These are phyloP conservation scores for Lagodon rhomboides DNA, from an alignment of 2,797 vertebrate genomes.

Conservation along the genomic window DNA sequence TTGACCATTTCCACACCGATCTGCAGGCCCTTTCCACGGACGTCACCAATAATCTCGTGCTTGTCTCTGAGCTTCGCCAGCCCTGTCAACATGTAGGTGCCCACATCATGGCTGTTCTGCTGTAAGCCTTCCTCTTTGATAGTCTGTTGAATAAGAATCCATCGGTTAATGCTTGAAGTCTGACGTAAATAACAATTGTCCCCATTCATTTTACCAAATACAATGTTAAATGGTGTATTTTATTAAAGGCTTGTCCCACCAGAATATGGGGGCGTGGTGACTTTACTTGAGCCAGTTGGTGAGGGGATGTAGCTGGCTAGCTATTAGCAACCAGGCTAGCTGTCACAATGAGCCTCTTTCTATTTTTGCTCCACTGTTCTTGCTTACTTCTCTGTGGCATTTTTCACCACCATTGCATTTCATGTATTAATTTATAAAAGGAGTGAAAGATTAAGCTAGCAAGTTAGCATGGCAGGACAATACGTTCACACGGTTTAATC, in stretches of 20 bases:
- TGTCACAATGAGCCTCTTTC: too few species aligned
- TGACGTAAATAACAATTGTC: too few species aligned
- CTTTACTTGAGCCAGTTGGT: neutral
- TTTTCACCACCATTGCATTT: neutral
- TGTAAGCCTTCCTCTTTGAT: slow-evolving; percentile 90
- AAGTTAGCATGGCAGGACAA: too few species aligned
- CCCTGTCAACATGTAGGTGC: slow-evolving; percentile 89
- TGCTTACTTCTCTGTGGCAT: too few species aligned
- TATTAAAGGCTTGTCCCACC: neutral
- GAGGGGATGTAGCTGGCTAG: neutral
- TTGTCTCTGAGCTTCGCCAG: slow-evolving; percentile 91
- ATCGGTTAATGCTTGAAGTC: neutral
- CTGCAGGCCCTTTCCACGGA: slow-evolving; percentile 95
- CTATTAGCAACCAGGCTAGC: neutral
- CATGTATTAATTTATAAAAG: too few species aligned
- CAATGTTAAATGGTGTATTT: neutral
- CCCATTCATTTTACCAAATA: neutral
- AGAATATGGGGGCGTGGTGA: too few species aligned
- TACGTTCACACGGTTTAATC: too few species aligned
- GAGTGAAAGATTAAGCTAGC: too few species aligned
- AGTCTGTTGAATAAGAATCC: slow-evolving; percentile 77
- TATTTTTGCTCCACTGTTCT: neutral
- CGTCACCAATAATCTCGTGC: slow-evolving; percentile 93
- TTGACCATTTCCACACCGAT: slow-evolving; percentile 96
- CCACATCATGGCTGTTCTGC: slow-evolving; percentile 87